phyloP scores from a whole-genome alignment of 2,888 invertebrate genomes.

The Dasysyrphus tricinctus region DNA sequence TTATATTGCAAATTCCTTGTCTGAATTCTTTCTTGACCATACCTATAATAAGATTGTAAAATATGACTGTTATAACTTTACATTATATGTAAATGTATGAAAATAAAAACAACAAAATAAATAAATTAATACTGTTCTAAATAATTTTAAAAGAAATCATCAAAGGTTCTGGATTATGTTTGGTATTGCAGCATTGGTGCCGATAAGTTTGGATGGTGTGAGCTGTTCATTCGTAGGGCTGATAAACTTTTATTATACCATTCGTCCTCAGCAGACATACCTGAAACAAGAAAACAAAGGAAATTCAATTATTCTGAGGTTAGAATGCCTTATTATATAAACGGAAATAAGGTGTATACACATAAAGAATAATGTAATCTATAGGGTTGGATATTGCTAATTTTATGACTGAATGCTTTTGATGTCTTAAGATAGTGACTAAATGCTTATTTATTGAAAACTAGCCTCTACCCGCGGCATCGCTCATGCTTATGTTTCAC shows the following conservation, averaged over 20 bases:
- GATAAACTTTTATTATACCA: slow-evolving; percentile 99
- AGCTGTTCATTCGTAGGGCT: slow-evolving; percentile 97
- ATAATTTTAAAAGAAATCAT: slow-evolving; percentile 83
- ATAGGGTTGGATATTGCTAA: slow-evolving; percentile 23
- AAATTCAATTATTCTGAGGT: slow-evolving; percentile 45
- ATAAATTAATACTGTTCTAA: slow-evolving; percentile 23
- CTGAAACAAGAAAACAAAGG: slow-evolving; percentile 84
- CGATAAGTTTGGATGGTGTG: slow-evolving; percentile 96
- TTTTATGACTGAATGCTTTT: slow-evolving; percentile 31
- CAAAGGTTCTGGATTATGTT: slow-evolving; percentile 90
- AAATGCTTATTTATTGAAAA: no score
- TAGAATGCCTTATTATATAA: neutral
- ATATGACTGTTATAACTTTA: neutral
- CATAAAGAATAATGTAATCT: neutral
- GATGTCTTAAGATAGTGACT: neutral
- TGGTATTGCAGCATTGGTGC: slow-evolving; percentile 99
- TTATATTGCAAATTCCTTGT: no score
- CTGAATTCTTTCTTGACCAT: no score
- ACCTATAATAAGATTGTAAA: neutral
- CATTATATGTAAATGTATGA: neutral
- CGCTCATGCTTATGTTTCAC: no score
- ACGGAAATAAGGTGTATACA: slow-evolving; percentile 40
- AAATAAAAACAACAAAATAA: neutral
- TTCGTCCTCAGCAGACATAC: slow-evolving; percentile 96
- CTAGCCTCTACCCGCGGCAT: no score